These are phyloP conservation scores for Diabrotica virgifera DNA, from an alignment of 1,140 invertebrate genomes.

Conservation along the genomic window DNA sequence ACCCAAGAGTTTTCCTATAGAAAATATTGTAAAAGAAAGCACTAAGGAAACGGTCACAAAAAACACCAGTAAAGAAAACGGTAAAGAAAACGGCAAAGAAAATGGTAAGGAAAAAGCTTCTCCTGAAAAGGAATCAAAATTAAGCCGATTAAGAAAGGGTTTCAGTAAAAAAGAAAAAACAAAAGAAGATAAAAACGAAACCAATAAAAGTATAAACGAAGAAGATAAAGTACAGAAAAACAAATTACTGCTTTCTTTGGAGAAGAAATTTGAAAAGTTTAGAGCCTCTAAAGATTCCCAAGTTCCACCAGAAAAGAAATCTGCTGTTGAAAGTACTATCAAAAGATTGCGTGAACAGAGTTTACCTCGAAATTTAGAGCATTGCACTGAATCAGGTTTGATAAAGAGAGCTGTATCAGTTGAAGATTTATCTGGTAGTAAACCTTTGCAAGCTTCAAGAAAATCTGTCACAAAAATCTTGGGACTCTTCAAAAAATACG, in stretches of 20 bases:
- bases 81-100: slow-evolving; percentile 39
- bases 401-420: slow-evolving; percentile 66
- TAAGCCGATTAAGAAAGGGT: slow-evolving; percentile 49
- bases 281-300: slow-evolving; percentile 49
- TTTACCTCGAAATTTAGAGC: slow-evolving; percentile 54
- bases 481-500: slow-evolving; percentile 69
- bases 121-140: slow-evolving; percentile 51
- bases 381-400: slow-evolving; percentile 55
- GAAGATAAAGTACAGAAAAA: slow-evolving; percentile 51
- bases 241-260: slow-evolving; percentile 59
- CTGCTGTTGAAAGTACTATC: slow-evolving; percentile 53
- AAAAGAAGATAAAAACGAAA: slow-evolving; percentile 50
- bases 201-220: slow-evolving; percentile 49
- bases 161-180: slow-evolving; percentile 48
- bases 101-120: slow-evolving; percentile 48
- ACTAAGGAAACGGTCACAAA: slow-evolving; percentile 18
- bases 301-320: slow-evolving; percentile 45
- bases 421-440: slow-evolving; percentile 58
- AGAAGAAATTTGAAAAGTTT: slow-evolving; percentile 66
- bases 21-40: slow-evolving; percentile 33
- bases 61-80: slow-evolving; percentile 49
- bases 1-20: slow-evolving; percentile 55
- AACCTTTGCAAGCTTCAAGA: slow-evolving; percentile 48
- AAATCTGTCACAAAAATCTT: slow-evolving; percentile 66
- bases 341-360: slow-evolving; percentile 62